These are phyloP conservation scores for Pseudochaenichthys georgianus DNA, from an alignment of 2,797 vertebrate species.

Conservation along the genomic window DNA sequence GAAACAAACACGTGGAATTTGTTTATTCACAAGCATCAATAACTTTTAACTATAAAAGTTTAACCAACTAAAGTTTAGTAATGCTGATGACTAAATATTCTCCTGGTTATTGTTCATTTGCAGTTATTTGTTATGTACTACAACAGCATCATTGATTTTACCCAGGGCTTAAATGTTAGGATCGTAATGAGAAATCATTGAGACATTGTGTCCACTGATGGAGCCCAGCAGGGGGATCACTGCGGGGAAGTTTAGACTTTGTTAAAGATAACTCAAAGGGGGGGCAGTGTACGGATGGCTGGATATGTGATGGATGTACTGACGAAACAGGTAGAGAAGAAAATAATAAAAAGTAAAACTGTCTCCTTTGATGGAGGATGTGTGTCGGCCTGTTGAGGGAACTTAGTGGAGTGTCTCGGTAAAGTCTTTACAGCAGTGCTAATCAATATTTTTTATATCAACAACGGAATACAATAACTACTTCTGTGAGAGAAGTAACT, in stretches of 20 bases:
- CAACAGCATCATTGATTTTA: slow-evolving; percentile 44
- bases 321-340: slow-evolving; percentile 24
- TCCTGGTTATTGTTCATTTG: neutral
- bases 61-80: neutral
- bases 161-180: slow-evolving; percentile 39
- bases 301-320: slow-evolving; percentile 33
- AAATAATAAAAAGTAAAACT: slow-evolving; percentile 13
- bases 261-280: slow-evolving; percentile 21
- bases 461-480: slow-evolving; percentile 9
- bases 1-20: neutral
- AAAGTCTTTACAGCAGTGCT: slow-evolving; percentile 24
- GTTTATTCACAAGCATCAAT: neutral
- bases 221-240: neutral
- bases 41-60: neutral
- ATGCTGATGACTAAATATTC: neutral
- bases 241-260: slow-evolving; percentile 13
- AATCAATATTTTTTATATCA: slow-evolving; percentile 41
- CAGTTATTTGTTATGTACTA: neutral
- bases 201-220: slow-evolving; percentile 36
- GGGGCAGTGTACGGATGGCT: neutral
- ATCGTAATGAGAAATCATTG: slow-evolving; percentile 64
- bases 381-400: slow-evolving; percentile 15
- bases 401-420: slow-evolving; percentile 3
- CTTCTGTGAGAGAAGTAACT: neutral
- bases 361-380: slow-evolving; percentile 43